A percentile compares a stretch with the other conserved stretches of the same genome.
Evolutionary conservation across 37 sponge, comb jelly and placozoan species (phyloP).

Genomic region (Amphimedon queenslandica): DNA sequence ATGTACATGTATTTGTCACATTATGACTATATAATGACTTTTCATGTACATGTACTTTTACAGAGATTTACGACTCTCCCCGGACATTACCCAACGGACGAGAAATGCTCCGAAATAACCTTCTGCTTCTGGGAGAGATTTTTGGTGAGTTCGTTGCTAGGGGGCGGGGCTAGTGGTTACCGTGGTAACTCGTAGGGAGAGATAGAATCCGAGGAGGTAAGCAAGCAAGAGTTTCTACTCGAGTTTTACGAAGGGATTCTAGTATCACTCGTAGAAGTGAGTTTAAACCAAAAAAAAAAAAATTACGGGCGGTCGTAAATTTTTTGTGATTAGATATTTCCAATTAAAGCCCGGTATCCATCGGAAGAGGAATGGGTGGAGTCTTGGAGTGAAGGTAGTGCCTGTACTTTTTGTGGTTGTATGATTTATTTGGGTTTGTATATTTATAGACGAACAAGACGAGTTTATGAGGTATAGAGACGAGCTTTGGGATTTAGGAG

Average conservation of each 20-base stretch:
- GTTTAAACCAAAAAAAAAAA: too few species aligned
- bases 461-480: conserved; percentile 59
- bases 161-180: too few species aligned
- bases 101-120: conserved; percentile 53
- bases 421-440: not conserved
- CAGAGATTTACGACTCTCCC: conserved; percentile 57
- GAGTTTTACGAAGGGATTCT: conserved; percentile 42
- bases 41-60: not conserved
- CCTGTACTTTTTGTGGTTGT: not conserved
- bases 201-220: conserved; percentile 27
- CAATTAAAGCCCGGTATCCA: conserved; percentile 61
- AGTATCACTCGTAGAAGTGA: conserved; percentile 51
- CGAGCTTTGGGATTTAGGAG: conserved; percentile 60
- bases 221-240: conserved; percentile 14
- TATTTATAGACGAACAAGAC: conserved; percentile 32
- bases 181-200: too few species aligned
- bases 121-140: conserved; percentile 60
- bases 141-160: too few species aligned
- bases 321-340: conserved; percentile 50
- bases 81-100: conserved; percentile 62
- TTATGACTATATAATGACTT: too few species aligned
- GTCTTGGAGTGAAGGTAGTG: conserved; percentile 42
- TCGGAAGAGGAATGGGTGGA: conserved; percentile 49
- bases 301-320: too few species aligned
- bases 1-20: conserved; percentile 2